Percentiles rank a stretch among this genome's conserved stretches.
Conservation (phyloP, 2,797 vertebrate species). For the Columba guinea region DNA sequence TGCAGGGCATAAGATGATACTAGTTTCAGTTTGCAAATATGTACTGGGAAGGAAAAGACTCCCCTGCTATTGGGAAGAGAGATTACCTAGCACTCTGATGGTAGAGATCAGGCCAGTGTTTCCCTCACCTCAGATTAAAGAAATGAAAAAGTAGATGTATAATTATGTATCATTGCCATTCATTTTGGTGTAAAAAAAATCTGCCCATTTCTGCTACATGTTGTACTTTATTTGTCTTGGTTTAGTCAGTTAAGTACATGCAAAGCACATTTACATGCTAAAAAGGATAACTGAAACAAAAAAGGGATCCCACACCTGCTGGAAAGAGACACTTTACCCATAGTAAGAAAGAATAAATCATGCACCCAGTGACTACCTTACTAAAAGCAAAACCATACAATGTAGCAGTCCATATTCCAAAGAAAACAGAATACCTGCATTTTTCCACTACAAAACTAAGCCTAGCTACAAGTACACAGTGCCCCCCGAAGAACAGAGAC, state of each 20-base stretch:
- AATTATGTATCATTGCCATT: not conserved
- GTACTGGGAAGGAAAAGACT: not conserved
- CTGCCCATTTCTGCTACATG: not conserved
- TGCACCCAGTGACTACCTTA: not conserved
- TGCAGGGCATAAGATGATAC: not conserved
- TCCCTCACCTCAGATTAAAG: not conserved
- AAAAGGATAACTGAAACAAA: not conserved
- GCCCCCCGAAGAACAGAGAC: slow-evolving; percentile 50
- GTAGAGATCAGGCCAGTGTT: not conserved
- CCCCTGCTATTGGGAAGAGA: accelerated
- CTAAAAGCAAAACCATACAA: not conserved
- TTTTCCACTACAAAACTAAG: not conserved
- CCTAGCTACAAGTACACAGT: slow-evolving; percentile 32
- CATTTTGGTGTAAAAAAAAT: not conserved
- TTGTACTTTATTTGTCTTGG: not conserved
- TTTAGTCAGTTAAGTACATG: not conserved
- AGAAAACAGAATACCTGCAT: slow-evolving; percentile 7
- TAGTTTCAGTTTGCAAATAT: not conserved
- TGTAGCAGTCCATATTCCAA: not conserved
- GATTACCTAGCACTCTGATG: not conserved
- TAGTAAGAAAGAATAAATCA: not conserved
- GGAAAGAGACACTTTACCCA: not conserved
- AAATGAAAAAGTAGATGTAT: not conserved
- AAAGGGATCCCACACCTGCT: not conserved
- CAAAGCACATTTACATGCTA: not conserved